Conservation (phyloP, 2,113 vertebrate genomes). For the Chrysochloris asiatica region DNA sequence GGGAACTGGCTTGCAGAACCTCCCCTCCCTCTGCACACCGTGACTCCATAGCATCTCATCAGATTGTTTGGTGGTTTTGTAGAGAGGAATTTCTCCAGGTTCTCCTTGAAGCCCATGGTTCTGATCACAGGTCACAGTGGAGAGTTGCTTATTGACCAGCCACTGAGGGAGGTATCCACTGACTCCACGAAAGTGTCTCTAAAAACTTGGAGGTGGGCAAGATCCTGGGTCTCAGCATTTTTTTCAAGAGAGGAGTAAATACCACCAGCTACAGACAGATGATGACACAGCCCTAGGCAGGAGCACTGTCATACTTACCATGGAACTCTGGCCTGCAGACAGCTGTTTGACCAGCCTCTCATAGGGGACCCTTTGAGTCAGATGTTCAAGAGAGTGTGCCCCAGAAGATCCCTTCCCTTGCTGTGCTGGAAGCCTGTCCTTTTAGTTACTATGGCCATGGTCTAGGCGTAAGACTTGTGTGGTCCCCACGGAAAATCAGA, state of each 20-base stretch:
- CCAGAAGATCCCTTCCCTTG: not conserved
- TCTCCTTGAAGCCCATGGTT: rapidly evolving
- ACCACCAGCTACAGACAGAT: not conserved
- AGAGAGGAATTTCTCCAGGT: not conserved
- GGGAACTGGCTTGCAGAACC: not conserved
- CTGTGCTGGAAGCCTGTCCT: not conserved
- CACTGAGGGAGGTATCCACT: not conserved
- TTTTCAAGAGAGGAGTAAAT: not conserved
- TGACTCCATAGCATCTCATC: not conserved
- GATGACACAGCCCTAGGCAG: not conserved
- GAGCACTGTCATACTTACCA: no score
- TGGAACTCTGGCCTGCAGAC: rapidly evolving
- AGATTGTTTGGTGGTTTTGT: not conserved
- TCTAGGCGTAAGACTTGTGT: not conserved
- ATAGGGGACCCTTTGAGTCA: not conserved
- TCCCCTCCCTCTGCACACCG: not conserved
- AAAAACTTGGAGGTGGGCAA: not conserved
- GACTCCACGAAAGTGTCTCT: no score
- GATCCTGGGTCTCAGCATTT: not conserved
- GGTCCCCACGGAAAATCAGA: not conserved
- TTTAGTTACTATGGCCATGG: not conserved
- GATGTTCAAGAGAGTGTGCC: not conserved
- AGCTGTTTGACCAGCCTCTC: not conserved
- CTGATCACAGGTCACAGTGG: not conserved
- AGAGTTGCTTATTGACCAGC: not conserved